These are phyloP conservation scores for Tipula vernalis DNA, from an alignment of 2,888 invertebrate species.

Conservation along the genomic window DNA sequence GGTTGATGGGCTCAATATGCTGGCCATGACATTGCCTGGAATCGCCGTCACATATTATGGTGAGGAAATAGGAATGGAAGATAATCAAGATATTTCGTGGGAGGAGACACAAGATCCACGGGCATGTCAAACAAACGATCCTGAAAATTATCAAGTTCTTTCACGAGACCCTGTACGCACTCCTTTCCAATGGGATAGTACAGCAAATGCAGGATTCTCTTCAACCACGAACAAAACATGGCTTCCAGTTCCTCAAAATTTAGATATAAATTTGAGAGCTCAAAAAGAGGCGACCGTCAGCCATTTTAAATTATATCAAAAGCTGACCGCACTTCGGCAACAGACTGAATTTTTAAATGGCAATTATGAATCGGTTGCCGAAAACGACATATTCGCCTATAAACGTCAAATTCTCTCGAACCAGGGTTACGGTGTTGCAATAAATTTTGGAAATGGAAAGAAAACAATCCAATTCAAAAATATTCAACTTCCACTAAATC, in stretches of 20 bases:
- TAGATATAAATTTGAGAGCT: constrained; percentile 42
- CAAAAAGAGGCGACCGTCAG: constrained; percentile 39
- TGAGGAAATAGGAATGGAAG: constrained; percentile 63
- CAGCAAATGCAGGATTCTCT: constrained; percentile 40
- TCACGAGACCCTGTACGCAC: constrained; percentile 66
- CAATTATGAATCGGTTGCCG: constrained; percentile 40
- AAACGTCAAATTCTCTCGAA: constrained; percentile 36
- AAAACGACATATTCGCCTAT: constrained; percentile 43
- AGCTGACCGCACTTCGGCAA: constrained; percentile 41
- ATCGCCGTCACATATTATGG: constrained; percentile 79
- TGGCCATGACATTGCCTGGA: constrained; percentile 70
- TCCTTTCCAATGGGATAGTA: constrained; percentile 66
- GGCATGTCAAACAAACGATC: constrained; percentile 40
- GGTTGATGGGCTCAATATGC: constrained; percentile 70
- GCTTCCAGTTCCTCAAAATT: constrained; percentile 53
- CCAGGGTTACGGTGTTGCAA: neutral
- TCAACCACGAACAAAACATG: constrained; percentile 44
- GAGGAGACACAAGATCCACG: constrained; percentile 43
- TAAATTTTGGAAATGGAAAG: neutral
- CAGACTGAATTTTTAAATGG: constrained; percentile 40
- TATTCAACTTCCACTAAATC: neutral
- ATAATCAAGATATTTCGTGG: constrained; percentile 40
- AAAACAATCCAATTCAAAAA: neutral
- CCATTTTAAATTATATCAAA: constrained; percentile 49
- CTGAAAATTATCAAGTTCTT: constrained; percentile 33